Base-by-base conservation (phyloP, 1,140 invertebrate species). In the Pseudomyrmex cubaensis region DNA sequence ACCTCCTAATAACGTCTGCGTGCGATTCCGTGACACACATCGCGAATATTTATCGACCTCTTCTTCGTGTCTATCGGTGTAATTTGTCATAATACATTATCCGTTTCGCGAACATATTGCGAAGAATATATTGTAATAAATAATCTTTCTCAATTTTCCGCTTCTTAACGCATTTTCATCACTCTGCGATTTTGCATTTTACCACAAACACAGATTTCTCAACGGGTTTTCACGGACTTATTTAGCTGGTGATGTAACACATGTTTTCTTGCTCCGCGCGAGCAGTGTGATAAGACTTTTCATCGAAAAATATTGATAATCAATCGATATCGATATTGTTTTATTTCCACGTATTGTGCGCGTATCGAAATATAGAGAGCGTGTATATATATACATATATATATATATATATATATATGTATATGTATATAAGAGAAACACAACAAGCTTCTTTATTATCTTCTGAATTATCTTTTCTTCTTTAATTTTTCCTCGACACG, bases 1-100 rank as follows among this genome's bases (percentile, higher is more conserved):
- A 80, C 76, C 76, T 80, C 52, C 10, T 70, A 59, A 69, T 80
- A 35, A 80, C 76, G 50, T 80, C 44, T 80, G 76, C 56, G 54
- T 80, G 76, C 56, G 54, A 80, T 80, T 80, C 20, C 66, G 10
- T 70, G 76, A 70, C 76, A 80, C 46, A 80, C 76, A 80, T 80
- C 9, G 22, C 20, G 54, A 70, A 57, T 61, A 48, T 59, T 70
- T 70, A 46, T 44, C 35, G 15, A 5, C 7, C 5, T 35, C 35
- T 35, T 35, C 35, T 25, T 57, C 7, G 46, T 17, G 22, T 64
- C 13, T 13, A 48, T 70, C 9, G 7, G 0, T 59, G 22, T 20
- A 69, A 78, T 59, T 69, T 78, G 59, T 80, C 15, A 48, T 13
- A 35, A 13, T 57, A 17, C 12, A 57, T 12, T 9, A 44, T 8